A percentile compares a stretch with the other conserved stretches of the same genome.
These are phyloP conservation scores for Proterorhinus semilunaris DNA, from an alignment of 2,113 vertebrate genomes.

Conservation along the genomic window DNA sequence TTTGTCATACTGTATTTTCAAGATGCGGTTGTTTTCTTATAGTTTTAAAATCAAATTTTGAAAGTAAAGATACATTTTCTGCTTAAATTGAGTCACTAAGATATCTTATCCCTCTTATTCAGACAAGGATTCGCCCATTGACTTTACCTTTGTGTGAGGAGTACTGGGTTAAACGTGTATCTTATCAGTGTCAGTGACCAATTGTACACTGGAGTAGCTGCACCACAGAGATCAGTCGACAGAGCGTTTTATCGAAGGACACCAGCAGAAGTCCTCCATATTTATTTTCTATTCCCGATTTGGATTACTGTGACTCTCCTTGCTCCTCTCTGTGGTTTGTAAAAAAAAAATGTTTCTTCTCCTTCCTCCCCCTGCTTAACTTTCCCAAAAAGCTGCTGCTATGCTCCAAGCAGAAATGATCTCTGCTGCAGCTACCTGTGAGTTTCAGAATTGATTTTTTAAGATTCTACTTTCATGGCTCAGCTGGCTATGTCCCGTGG, in stretches of 20 bases:
- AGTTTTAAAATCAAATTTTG: no score
- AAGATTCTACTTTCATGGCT: conserved; percentile 67
- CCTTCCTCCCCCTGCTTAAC: conserved; percentile 31
- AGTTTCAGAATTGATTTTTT: conserved; percentile 69
- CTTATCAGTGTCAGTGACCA: conserved; percentile 44
- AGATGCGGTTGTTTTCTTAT: no score
- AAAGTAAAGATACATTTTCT: no score
- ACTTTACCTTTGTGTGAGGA: conserved; percentile 18
- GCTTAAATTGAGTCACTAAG: not conserved
- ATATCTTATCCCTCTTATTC: not conserved
- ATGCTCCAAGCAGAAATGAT: conserved; percentile 59
- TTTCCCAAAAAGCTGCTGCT: conserved; percentile 55
- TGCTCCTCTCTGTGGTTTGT: conserved; percentile 48
- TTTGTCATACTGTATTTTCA: no score
- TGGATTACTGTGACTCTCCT: conserved; percentile 55
- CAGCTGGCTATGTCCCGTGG: conserved; percentile 62
- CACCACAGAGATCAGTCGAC: conserved; percentile 36
- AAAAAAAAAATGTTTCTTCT: conserved; percentile 51
- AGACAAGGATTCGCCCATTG: conserved; percentile 23
- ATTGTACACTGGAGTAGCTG: conserved; percentile 37
- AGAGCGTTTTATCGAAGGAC: conserved; percentile 46
- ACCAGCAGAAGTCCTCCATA: conserved; percentile 45
- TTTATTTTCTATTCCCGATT: conserved; percentile 33
- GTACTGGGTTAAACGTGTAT: conserved; percentile 29
- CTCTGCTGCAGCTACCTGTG: conserved; percentile 61